Evolutionary conservation across 2,797 vertebrate species (phyloP).

Genomic region (Hypotaenidia philippensis): DNA sequence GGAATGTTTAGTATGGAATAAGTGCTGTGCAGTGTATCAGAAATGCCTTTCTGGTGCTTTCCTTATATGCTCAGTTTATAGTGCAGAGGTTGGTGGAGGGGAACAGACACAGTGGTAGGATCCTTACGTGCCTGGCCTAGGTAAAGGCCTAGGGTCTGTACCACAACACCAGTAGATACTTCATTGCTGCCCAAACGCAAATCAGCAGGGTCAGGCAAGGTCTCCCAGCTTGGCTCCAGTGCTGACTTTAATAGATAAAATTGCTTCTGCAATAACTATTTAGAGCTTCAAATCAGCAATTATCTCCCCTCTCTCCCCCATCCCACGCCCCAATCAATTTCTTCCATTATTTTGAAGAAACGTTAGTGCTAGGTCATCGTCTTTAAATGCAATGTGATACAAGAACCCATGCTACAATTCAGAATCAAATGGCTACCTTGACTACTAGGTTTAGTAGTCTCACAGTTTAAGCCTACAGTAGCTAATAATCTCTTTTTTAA

Average conservation of each 20-base stretch:
- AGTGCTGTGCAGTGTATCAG: background rate
- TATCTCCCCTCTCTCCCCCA: too few relatives aligned
- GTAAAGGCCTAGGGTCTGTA: rapidly evolving
- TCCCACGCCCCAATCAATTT: background rate
- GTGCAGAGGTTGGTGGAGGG: background rate
- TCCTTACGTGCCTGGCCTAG: background rate
- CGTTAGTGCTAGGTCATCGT: background rate
- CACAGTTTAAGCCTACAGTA: slow-evolving; percentile 46
- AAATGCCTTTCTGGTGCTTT: background rate
- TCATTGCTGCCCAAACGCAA: background rate
- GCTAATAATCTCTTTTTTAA: slow-evolving; percentile 68
- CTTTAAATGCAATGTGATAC: background rate
- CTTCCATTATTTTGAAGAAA: background rate
- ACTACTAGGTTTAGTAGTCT: slow-evolving; percentile 21
- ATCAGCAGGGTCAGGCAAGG: background rate
- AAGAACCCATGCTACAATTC: background rate
- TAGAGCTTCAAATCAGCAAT: background rate
- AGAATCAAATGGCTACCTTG: slow-evolving; percentile 37
- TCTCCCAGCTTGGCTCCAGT: background rate
- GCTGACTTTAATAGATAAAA: background rate
- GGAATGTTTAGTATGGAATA: background rate
- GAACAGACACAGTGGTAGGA: rapidly evolving
- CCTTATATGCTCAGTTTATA: background rate
- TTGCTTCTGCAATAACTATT: background rate
- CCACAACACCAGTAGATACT: rapidly evolving